Evolutionary conservation across 1,140 invertebrate species (phyloP).

Genomic region (Heliconius hewitsoni): DNA sequence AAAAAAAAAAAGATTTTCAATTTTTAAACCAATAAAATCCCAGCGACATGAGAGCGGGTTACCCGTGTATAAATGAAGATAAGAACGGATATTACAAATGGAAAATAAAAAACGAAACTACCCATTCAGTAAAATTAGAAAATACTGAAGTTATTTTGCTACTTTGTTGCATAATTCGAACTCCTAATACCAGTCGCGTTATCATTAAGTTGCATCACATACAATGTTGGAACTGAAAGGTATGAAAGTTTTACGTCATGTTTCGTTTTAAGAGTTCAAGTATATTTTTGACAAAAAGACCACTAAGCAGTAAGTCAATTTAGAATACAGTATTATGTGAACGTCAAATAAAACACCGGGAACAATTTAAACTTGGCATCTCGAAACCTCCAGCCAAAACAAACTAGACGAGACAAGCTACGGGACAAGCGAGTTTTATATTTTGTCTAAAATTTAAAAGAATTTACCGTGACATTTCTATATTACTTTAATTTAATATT

Average conservation of each 20-base stretch:
- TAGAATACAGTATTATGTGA: slow-evolving; percentile 1
- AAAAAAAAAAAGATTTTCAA: not conserved
- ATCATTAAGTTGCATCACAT: slow-evolving; percentile 13
- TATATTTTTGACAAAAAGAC: not conserved
- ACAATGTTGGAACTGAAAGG: slow-evolving; percentile 20
- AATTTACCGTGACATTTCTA: not conserved
- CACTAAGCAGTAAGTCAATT: not conserved
- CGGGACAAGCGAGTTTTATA: no score
- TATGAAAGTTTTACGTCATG: slow-evolving; percentile 22
- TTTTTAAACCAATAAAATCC: slow-evolving; percentile 10
- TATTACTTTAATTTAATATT: no score
- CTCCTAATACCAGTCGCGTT: slow-evolving; percentile 24
- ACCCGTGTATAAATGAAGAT: slow-evolving; percentile 4
- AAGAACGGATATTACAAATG: not conserved
- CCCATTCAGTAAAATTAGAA: slow-evolving; percentile 20
- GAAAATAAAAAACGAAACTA: slow-evolving; percentile 10
- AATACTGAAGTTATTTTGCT: slow-evolving; percentile 17
- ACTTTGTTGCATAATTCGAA: slow-evolving; percentile 30
- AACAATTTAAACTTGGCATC: not conserved
- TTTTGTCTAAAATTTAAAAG: no score
- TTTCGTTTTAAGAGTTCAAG: not conserved
- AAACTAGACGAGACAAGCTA: not conserved
- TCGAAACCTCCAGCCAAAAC: not conserved
- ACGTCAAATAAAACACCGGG: not conserved
- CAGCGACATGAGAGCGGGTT: not conserved